Base-by-base conservation (phyloP, 37 sponge, comb jelly and placozoan species). In the Hexactinellida sp. region DNA sequence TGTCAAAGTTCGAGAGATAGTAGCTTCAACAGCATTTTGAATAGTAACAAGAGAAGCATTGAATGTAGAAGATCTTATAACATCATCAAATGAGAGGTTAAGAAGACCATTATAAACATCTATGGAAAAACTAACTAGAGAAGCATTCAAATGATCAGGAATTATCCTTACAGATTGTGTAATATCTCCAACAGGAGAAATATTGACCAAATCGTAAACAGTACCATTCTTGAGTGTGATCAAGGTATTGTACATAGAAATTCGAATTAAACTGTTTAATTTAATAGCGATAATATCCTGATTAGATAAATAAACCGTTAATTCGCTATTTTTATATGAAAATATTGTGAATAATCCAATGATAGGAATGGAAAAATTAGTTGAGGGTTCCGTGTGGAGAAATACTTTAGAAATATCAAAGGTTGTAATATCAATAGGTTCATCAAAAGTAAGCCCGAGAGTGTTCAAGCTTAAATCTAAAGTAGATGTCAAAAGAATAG, bases 51-150 rank as follows among this genome's bases (percentile, higher is more conserved):
- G 89, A 23, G 86, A 85, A 9, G 90, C 85, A 34, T 71, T 83
- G 37, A 93, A 90, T 35, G 92, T 90, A 16, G 82, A 39, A 21
- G 91, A 92, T 84, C 85, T 47, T 7, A 93, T 87, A 0, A 95
- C 92, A 85, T 95, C 96, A 85, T 85, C 82, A 85, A 95, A 95
- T 0, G 93, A 92, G 0, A 95, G 90, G 37, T 82, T 19, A 0
- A 95, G 83, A 35, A 41, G 47, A 16, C 96, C 96, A 38, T 55
- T 88, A 54, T 95, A 90, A 38, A 95, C 88, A 86, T 95, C 91
- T 38, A 95, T 76, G 38, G 82, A 54, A 63, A 92, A 95, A 19
- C 87, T 84, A 38, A 87, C 37, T 0, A 93, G 85, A 37, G 30
- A 82, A 3, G 54, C 85, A 38, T 86, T 39, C 36, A 87, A 85